These are phyloP conservation scores for Discoglossus pictus DNA, from an alignment of 2,797 vertebrate genomes.

Conservation along the genomic window DNA sequence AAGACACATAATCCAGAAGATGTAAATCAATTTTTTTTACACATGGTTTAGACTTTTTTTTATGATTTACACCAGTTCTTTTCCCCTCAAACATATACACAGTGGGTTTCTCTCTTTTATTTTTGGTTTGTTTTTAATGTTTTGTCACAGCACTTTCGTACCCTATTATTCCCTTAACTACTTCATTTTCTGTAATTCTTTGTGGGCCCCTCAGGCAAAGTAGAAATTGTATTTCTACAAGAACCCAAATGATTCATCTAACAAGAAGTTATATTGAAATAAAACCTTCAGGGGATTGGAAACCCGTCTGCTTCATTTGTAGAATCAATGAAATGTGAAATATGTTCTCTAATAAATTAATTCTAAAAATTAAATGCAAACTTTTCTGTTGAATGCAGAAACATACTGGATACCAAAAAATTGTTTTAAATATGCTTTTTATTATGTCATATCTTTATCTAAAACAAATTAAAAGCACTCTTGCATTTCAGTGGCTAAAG, in stretches of 20 bases:
- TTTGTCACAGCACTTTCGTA: background rate
- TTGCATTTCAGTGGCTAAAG: no score
- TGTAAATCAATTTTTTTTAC: no score
- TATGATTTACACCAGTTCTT: no score
- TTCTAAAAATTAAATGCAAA: slow-evolving; percentile 13
- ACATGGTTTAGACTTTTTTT: no score
- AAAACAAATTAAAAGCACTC: no score
- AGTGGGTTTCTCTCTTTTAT: background rate
- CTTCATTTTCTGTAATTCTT: slow-evolving; percentile 14
- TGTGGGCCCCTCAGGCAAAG: slow-evolving; percentile 27
- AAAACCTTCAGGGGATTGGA: slow-evolving; percentile 36
- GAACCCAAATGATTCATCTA: slow-evolving; percentile 44
- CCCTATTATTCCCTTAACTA: slow-evolving; percentile 18
- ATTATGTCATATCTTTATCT: no score
- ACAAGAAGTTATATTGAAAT: slow-evolving; percentile 46
- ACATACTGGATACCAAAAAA: slow-evolving; percentile 2
- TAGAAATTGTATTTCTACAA: slow-evolving; percentile 39
- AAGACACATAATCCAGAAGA: no score
- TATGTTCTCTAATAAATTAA: slow-evolving; percentile 44
- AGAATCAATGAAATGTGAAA: slow-evolving; percentile 47
- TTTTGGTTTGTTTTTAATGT: background rate
- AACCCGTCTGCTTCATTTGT: slow-evolving; percentile 41
- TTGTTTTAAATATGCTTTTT: slow-evolving; percentile 7
- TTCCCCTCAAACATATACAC: no score
- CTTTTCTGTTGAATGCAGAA: slow-evolving; percentile 15